phyloP scores from a whole-genome alignment of 2,797 vertebrate genomes.

The Oryzias dopingdopingensis region DNA sequence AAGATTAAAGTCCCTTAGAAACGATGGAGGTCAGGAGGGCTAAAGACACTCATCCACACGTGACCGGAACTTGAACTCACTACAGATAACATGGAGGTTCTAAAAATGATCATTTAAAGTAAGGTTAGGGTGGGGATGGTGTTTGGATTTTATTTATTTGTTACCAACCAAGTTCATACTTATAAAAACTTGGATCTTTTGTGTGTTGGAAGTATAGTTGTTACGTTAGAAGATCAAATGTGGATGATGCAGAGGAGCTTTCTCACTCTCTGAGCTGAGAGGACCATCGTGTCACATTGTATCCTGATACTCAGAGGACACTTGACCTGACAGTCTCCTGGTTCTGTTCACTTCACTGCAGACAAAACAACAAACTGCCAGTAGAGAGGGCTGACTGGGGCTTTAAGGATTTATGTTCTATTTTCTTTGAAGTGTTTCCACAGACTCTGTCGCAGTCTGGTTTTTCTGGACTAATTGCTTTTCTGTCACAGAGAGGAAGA shows the following conservation, averaged over 20 bases:
- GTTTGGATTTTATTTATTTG: too few species aligned
- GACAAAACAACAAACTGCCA: slow-evolving; percentile 57
- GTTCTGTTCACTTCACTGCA: slow-evolving; percentile 31
- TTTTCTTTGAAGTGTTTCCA: slow-evolving; percentile 66
- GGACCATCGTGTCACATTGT: slow-evolving; percentile 36
- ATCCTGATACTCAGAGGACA: slow-evolving; percentile 36
- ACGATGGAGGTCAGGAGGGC: too few species aligned
- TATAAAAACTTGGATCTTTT: not conserved
- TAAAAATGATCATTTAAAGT: too few species aligned
- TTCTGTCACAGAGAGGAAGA: slow-evolving; percentile 51
- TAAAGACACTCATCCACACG: too few species aligned
- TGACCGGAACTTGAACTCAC: too few species aligned
- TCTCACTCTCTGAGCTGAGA: slow-evolving; percentile 40
- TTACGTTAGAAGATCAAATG: slow-evolving; percentile 29
- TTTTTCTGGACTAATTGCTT: slow-evolving; percentile 74
- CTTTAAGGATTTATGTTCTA: slow-evolving; percentile 61
- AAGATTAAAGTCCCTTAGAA: too few species aligned
- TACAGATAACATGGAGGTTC: too few species aligned
- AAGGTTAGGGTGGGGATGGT: too few species aligned
- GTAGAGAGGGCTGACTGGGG: slow-evolving; percentile 44
- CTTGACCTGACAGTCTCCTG: slow-evolving; percentile 51
- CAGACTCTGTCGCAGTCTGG: slow-evolving; percentile 68
- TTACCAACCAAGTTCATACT: too few species aligned
- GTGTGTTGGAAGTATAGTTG: slow-evolving; percentile 1
- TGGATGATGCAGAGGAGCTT: slow-evolving; percentile 30